Base-by-base conservation (phyloP, 1,140 invertebrate genomes). In the Hydropsyche tenuis region DNA sequence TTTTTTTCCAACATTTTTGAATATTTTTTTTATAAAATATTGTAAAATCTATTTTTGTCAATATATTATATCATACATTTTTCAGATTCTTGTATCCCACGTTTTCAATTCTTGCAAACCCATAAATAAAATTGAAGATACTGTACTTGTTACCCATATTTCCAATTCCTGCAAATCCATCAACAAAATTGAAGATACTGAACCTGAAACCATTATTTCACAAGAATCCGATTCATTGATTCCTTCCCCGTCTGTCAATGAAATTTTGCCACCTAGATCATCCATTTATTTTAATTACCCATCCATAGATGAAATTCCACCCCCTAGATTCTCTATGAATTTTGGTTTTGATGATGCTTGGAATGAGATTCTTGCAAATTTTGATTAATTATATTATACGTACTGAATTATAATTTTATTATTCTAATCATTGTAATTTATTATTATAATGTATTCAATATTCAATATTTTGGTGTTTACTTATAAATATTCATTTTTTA, bases 281-380 rank as follows among this genome's bases (percentile, higher is more conserved):
- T 71, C 72, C 30, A 66, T 75, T 14, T 46, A 72, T 25, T 76
- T 75, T 37, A 69, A 30, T 73, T 66, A n/a, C n/a, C n/a, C 60
- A 14, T 63, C 16, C 3, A 9, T 43, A 51, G 46, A 69, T 46
- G 65, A 27, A 16, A 16, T 42, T 42, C 42, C 46, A 43, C 60
- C 6, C 20, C 30, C 18, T 22, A 64, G 73, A 71, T 60, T 73
- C 11, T 71, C 72, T 42, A 66, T 75, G 14, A 56, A 72, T 25
- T 76, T 75, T 37, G 65, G 43, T 73, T 66, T 75, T 60, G 60
- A 77, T 18, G 75, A 69, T 74, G 73, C 70, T 68, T 66, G 71
- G 23, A 42, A 64, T 25, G 64, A 65, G 14, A 23, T 77, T 46
- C 18, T 74, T 23, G 14, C 43, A 3, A 68, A 68, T 48, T 12